phyloP scores from a whole-genome alignment of 2,113 vertebrate genomes.

The Craseonycteris thonglongyai region DNA sequence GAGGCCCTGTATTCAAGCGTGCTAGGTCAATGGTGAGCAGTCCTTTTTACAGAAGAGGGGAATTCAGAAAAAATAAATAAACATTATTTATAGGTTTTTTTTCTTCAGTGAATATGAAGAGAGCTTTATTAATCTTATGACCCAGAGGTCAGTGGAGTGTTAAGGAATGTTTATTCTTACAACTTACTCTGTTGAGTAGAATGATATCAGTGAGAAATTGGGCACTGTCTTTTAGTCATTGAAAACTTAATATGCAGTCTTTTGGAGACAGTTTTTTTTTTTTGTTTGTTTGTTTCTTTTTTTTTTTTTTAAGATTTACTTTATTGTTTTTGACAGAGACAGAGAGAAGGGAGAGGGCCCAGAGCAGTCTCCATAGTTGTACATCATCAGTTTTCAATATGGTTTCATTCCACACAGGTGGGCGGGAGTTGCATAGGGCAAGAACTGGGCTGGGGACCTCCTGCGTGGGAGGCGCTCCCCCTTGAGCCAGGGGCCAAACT shows the following conservation, averaged over 20 bases:
- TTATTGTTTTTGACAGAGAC: too few relatives aligned
- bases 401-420: too few relatives aligned
- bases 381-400: too few relatives aligned
- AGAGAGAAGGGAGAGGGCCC: too few relatives aligned
- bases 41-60: not conserved
- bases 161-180: not conserved
- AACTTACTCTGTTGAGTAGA: not conserved
- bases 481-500: too few relatives aligned
- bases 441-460: too few relatives aligned
- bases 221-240: not conserved
- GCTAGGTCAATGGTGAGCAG: not conserved
- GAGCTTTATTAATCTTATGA: not conserved
- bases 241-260: not conserved
- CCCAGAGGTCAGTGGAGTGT: not conserved
- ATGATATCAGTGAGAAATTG: not conserved
- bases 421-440: too few relatives aligned
- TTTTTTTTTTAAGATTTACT: too few relatives aligned
- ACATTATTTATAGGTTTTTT: not conserved
- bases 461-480: too few relatives aligned
- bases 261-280: not conserved
- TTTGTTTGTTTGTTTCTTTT: too few relatives aligned
- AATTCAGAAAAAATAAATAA: conserved; percentile 4
- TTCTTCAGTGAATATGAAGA: not conserved
- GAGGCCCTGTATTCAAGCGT: not conserved
- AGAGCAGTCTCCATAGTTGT: too few relatives aligned